A percentile compares a stretch with the other conserved stretches of the same genome.
These are phyloP conservation scores for Jordanella pulchra DNA, from an alignment of 2,797 vertebrate genomes.

Conservation along the genomic window DNA sequence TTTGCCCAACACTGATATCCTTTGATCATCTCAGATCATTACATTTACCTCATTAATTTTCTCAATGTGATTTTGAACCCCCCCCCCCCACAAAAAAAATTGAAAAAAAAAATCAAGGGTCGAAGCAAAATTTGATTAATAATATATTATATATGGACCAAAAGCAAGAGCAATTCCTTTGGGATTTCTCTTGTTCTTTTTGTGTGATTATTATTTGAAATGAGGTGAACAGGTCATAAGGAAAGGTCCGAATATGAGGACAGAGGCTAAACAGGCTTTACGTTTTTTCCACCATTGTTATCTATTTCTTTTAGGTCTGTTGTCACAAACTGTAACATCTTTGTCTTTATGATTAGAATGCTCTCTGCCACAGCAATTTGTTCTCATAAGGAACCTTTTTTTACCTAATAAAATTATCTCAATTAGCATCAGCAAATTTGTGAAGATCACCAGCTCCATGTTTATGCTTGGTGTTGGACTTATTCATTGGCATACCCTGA, in stretches of 20 bases:
- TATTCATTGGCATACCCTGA: neutral
- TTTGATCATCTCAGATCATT: slow-evolving; percentile 88
- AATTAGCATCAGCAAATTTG: too few relatives aligned
- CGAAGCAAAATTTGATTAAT: slow-evolving; percentile 80
- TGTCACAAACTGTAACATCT: neutral
- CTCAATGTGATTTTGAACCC: slow-evolving; percentile 67
- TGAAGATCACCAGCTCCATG: too few relatives aligned
- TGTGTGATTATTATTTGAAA: slow-evolving; percentile 41
- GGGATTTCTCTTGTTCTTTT: slow-evolving; percentile 58
- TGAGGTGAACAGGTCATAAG: neutral
- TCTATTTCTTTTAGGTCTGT: neutral
- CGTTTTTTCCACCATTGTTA: neutral
- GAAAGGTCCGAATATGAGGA: neutral
- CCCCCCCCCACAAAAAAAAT: slow-evolving; percentile 1
- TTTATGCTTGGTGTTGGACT: neutral
- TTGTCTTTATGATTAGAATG: neutral
- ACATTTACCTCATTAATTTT: slow-evolving; percentile 88
- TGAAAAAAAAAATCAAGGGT: slow-evolving; percentile 64
- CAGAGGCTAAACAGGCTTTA: neutral
- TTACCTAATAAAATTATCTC: neutral
- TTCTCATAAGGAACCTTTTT: neutral
- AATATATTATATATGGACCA: slow-evolving; percentile 79
- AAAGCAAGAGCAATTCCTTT: neutral
- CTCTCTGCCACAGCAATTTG: neutral
- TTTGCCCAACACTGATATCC: slow-evolving; percentile 83